Base-by-base conservation (phyloP, 2,113 vertebrate species). In the Eretmochelys imbricata region DNA sequence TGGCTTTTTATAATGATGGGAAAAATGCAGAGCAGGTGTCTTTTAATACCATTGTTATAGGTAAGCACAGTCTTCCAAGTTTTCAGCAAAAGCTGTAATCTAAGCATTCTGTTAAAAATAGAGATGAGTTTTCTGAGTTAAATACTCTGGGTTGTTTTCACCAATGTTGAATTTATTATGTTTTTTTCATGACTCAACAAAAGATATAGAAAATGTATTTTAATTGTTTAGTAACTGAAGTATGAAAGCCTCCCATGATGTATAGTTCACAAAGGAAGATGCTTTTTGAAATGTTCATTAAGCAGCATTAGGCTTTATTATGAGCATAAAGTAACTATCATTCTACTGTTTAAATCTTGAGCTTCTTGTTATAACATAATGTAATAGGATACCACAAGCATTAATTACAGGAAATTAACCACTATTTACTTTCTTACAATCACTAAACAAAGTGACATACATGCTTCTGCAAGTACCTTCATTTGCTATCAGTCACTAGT, bases 1-100 rank as follows among this genome's bases (percentile, higher is more conserved):
- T 99, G 97, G 99, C 99, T 42, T 99, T 99, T 97, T 99, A 99
- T 93, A 99, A 99, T 1, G 99, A 99, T 25, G 99, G 99, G 49
- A 99, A 99, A 76, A 99, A 98, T n/a, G 55, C 98, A 9, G 99
- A 99, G 95, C 98, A 98, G 1, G 99, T 99, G 97, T 99, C 99
- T 89, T 99, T 99, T 91, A 99, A 99, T 98, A 99, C 99, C 94
- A 99, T 99, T 87, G 97, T 99, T 89, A 99, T 99, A 98, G 99
- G 99, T 99, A 98, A 96, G 99, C 89, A 62, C 31, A 5, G 20
- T 91, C 75, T 91, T 94, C 51, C 42, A 79, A 88, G 57, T n/a
- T 82, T 82, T 85, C 91, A 84, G 57, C 29, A 80, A 84, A 80
- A 1, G 0, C 84, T 29, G 4, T 48, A 19, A 88, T 85, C 46